Base-by-base conservation (phyloP, 2,113 vertebrate genomes). In the Seriola dumerili region DNA sequence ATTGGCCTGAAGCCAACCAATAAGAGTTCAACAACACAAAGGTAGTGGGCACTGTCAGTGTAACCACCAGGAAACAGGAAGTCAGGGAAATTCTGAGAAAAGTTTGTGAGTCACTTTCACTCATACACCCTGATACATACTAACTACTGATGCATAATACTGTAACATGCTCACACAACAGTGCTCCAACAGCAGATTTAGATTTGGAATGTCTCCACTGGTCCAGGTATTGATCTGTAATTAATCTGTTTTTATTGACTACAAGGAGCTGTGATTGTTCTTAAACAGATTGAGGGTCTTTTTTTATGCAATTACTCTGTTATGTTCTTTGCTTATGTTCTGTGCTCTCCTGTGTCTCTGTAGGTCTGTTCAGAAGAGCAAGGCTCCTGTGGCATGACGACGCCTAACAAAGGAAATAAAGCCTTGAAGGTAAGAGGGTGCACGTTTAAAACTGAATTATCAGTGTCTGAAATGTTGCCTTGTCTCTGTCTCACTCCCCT, bases 371-470 rank as follows among this genome's bases (percentile, higher is more conserved):
- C 91, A 89, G 91, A 92, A 93, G 90, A 90, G 86, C 85, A 69
- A 73, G 92, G 93, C 90, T 94, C 92, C 89, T 92, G 95, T 94
- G 95, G 95, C 94, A 96, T 96, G 95, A 96, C 95, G 95, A 96
- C 95, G 93, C 93, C 94, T 90, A 95, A 94, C 92, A 96, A 95
- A 94, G 95, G 94, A 94, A 95, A 95, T 94, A 96, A 96, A 91
- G 95, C 95, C 94, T 94, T 96, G 88, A 96, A 96, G 95, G 95
- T 96, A 82, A 86, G 90, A 21, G 29, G 17, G 16, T 23, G 48
- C 61, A 34, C 2, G 0, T 75, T 68, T 73, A 3, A 34, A 23
- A 0, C 8, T 7, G 2, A 67, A 46, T 40, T 40, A 4, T 67
- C 29, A 62, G 13, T 19, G 1, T 44, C n/a, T 54, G 5, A 1